Conservation (phyloP, 2,888 invertebrate species). For the Eulithis prunata region DNA sequence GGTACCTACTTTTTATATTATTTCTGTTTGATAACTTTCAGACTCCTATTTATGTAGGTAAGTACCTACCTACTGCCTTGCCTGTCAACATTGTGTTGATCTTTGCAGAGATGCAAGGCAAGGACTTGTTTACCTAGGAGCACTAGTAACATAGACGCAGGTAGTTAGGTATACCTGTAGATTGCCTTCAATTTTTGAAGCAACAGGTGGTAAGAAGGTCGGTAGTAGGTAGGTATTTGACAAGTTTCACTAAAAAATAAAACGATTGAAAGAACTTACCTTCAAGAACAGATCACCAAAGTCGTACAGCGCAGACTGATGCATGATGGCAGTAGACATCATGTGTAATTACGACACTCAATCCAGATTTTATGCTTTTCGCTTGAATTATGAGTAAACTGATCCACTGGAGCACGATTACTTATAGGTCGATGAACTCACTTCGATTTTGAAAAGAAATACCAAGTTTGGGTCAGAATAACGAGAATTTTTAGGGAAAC, state of each 20-base stretch:
- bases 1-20: too few relatives aligned
- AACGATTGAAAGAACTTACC: slow-evolving; percentile 76
- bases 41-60: too few relatives aligned
- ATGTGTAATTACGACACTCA: slow-evolving; percentile 79
- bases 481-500: slow-evolving; percentile 73
- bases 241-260: slow-evolving; percentile 1
- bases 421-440: slow-evolving; percentile 71
- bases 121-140: too few relatives aligned
- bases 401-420: slow-evolving; percentile 77
- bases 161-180: too few relatives aligned
- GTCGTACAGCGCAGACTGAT: slow-evolving; percentile 89
- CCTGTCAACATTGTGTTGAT: too few relatives aligned
- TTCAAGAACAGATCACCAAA: slow-evolving; percentile 90
- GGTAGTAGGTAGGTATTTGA: background rate
- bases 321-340: slow-evolving; percentile 92
- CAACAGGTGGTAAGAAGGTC: too few relatives aligned
- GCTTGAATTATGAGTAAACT: slow-evolving; percentile 68
- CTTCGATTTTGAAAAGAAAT: slow-evolving; percentile 68
- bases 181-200: too few relatives aligned
- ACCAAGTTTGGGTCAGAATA: slow-evolving; percentile 65
- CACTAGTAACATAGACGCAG: too few relatives aligned
- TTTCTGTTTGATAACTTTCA: too few relatives aligned
- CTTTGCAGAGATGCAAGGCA: too few relatives aligned
- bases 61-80: too few relatives aligned
- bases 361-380: slow-evolving; percentile 72